These are phyloP conservation scores for Myocastor coypus DNA, from an alignment of 2,113 vertebrate genomes.

Conservation along the genomic window DNA sequence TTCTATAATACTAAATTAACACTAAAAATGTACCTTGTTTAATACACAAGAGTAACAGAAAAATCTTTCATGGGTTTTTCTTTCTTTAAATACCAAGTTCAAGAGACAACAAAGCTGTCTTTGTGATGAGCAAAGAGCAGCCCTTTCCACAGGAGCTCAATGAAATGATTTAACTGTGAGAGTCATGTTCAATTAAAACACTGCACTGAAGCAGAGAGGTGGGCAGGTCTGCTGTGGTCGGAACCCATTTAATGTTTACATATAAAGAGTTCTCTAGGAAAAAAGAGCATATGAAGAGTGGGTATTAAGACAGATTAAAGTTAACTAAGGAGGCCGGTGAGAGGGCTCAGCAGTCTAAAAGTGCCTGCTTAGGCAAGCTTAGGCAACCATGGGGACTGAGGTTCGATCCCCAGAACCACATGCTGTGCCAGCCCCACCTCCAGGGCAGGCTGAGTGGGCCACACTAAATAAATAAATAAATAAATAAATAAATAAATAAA, in stretches of 20 bases:
- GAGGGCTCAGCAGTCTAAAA: too few species aligned
- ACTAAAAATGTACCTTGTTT: slow-evolving; percentile 72
- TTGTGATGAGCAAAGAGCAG: slow-evolving; percentile 63
- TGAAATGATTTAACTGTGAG: slow-evolving; percentile 77
- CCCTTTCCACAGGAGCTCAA: slow-evolving; percentile 72
- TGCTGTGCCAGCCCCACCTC: too few species aligned
- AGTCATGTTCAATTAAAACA: slow-evolving; percentile 74
- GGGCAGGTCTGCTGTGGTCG: slow-evolving; percentile 23
- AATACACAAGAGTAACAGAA: slow-evolving; percentile 66
- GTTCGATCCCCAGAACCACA: too few species aligned
- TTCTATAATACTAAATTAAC: slow-evolving; percentile 36
- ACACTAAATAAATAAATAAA: too few species aligned
- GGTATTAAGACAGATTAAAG: slow-evolving; percentile 73
- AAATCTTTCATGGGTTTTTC: slow-evolving; percentile 66
- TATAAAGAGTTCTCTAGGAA: slow-evolving; percentile 78
- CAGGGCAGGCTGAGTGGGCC: too few species aligned
- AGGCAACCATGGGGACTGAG: too few species aligned
- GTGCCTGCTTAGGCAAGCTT: too few species aligned
- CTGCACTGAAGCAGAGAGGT: slow-evolving; percentile 35
- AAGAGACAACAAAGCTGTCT: slow-evolving; percentile 72
- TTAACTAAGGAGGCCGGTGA: not conserved
- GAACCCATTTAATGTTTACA: slow-evolving; percentile 72
- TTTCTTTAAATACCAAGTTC: slow-evolving; percentile 47
- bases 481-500: too few species aligned
- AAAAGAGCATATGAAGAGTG: slow-evolving; percentile 73